Base-by-base conservation (phyloP, 1,140 invertebrate species). In the Hesperophylax magnus region DNA sequence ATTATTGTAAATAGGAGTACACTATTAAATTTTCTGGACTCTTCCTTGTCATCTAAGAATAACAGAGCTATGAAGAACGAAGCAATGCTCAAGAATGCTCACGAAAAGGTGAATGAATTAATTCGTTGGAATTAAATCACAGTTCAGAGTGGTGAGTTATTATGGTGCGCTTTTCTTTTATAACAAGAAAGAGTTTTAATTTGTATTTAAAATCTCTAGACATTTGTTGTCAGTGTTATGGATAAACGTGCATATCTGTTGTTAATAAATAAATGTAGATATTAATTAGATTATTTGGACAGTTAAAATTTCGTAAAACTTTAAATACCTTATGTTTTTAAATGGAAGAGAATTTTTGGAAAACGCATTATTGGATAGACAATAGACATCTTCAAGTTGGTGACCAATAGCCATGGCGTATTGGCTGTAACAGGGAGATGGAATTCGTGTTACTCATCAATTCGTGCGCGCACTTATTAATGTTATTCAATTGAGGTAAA, bases 401-500 rank as follows among this genome's bases (percentile, higher is more conserved):
- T 47, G 39, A 47, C 11, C 39, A 47, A 9, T 14, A 14, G 14
- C 39, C 39, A 47, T 47, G 39, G 11, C 1, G 39, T 47, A 47
- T 47, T 47, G 11, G 39, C 39, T 47, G 39, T 47, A 14, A 47
- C 9, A 9, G 39, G 39, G 39, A 14, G 39, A 3, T 47, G 14
- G 9, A 47, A 9, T 20, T 71, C 8, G 39, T 71, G n/a, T 39
- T 53, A 22, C 47, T 75, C 24, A 58, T 80, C 67, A 52, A 31
- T 47, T 79, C 61, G 53, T 80, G 78, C 72, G 39, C 75, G 56
- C 60, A 79, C 39, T 79, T 56, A n/a, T 53, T 61, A 24, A 20
- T 78, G 60, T 79, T 71, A 71, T 60, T 74, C 34, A 74, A 47
- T 82, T 84, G 82, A 84, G 82, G 82, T 84, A 84, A 84, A 84